Evolutionary conservation across 2,888 invertebrate species (phyloP), one percentile per base, ranked within the genome.

Genomic region (Melanostoma scalare): DNA sequence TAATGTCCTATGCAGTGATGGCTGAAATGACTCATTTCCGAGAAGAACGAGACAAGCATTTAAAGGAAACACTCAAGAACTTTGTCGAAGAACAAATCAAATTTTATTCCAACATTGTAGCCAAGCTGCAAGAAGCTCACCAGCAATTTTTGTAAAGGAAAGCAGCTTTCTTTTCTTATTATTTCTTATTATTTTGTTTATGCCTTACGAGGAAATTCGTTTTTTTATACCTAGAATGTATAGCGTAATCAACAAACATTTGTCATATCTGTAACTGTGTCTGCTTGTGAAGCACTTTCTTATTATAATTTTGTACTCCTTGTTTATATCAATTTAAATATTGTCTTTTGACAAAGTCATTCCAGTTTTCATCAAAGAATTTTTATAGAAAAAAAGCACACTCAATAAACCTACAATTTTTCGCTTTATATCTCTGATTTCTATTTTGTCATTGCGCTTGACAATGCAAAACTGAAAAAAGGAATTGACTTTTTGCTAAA

Each of bases 11-110:
- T 90, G 95, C 97, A 2, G 94, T 98, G 80, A 94, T 99, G 90
- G 98, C 99, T 69, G 99, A 99, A 93, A 95, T 99, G 87, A 95
- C 96, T 87, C 97, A 99, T 91, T 98, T 99, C 90, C 97, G 98
- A 89, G 92, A 93, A 35, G 97, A 98, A 89, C 93, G 98, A 86
- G 95, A 96, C 55, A 93, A 93, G 48, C 98, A 99, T 92, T 93
- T 98, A 87, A 96, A 96, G 89, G 93, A 93, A 71, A 95, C 97
- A 60, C 96, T 99, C 94, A 96, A 96, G 89, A 94, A 93, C 82
- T 98, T 97, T 90, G 93, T 99, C 76, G 93, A 92, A 85, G 96
- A 97, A 88, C 99, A 99, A 92, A 96, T 99, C 42, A 93, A 93
- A 68, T 99, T 99, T 92, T 98, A 99, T 92, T 95, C 96, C 91